phyloP scores from a whole-genome alignment of 2,113 vertebrate genomes.

The Hydropotes inermis region DNA sequence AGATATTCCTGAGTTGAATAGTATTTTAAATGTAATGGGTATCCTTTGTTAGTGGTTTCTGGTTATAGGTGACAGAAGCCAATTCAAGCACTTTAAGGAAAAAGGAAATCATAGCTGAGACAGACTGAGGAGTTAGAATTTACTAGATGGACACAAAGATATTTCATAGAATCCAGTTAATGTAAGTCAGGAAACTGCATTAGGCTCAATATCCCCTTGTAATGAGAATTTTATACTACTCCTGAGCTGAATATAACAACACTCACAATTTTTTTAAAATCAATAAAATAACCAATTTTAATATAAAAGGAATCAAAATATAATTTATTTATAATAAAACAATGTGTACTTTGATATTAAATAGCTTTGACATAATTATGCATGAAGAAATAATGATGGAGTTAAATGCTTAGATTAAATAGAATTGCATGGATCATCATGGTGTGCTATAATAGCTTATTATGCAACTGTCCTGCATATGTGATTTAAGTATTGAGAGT shows the following conservation, averaged over 20 bases:
- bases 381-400: background rate
- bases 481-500: background rate
- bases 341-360: background rate
- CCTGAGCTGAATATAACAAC: background rate
- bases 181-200: background rate
- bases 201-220: background rate
- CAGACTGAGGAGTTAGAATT: background rate
- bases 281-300: background rate
- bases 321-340: background rate
- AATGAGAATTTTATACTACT: background rate
- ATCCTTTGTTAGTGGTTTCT: background rate
- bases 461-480: background rate
- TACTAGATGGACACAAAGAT: background rate
- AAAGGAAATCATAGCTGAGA: background rate
- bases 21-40: background rate
- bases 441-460: background rate
- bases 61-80: background rate
- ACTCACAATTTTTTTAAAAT: background rate
- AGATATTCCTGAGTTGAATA: background rate
- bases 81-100: background rate
- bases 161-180: background rate
- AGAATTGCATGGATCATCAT: background rate
- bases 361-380: background rate
- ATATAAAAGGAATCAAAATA: background rate
- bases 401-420: background rate